Evolutionary conservation across 2,797 vertebrate species (phyloP).

Genomic region (Rallus crepitans): DNA sequence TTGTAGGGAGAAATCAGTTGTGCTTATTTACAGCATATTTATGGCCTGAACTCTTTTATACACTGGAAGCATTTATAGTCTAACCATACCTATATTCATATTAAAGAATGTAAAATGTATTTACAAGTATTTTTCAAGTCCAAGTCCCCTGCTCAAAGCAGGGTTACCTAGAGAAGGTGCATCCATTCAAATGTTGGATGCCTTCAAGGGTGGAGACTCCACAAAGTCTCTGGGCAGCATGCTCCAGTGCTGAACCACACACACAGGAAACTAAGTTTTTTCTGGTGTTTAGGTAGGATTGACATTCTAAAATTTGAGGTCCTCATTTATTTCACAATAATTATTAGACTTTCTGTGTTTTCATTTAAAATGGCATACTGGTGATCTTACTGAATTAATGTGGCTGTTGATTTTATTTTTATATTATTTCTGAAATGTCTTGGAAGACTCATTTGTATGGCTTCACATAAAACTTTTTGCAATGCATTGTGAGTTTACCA

Average conservation of each 20-base stretch:
- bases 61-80: not conserved
- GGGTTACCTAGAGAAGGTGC: not conserved
- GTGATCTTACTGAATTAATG: not conserved
- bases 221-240: not conserved
- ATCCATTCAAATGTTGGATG: not conserved
- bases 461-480: not conserved
- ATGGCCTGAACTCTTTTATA: not conserved
- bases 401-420: not conserved
- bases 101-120: not conserved
- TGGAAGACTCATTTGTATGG: not conserved
- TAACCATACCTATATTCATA: not conserved
- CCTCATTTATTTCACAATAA: not conserved
- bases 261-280: not conserved
- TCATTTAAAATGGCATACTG: not conserved
- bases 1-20: not conserved
- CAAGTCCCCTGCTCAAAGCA: not conserved
- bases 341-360: not conserved
- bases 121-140: not conserved
- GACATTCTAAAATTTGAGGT: not conserved
- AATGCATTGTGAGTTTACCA: not conserved
- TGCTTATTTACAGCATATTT: not conserved
- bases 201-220: not conserved
- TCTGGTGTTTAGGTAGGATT: not conserved
- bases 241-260: not conserved
- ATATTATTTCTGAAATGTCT: not conserved